phyloP scores from a whole-genome alignment of 30 jellyfish, hydroid and myxozoan species.

The Pelagia noctiluca region DNA sequence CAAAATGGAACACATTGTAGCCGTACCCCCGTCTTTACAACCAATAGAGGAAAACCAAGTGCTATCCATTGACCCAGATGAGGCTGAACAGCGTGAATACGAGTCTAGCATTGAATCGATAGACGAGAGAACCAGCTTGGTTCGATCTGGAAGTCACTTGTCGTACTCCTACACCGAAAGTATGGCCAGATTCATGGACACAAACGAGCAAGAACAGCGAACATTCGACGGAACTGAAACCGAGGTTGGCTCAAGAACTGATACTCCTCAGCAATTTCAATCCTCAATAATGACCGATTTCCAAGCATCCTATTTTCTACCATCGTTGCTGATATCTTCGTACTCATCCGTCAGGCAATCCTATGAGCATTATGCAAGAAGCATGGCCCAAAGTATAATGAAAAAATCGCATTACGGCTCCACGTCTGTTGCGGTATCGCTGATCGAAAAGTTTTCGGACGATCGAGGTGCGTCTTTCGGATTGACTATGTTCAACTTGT shows the following conservation, averaged over 20 bases:
- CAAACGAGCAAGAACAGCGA: constrained; percentile 33
- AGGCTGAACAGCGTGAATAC: constrained; percentile 14
- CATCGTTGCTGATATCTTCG: constrained; percentile 55
- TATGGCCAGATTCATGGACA: constrained; percentile 30
- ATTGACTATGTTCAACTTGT: constrained; percentile 68
- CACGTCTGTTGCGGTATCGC: constrained; percentile 38
- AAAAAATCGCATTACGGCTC: constrained; percentile 38
- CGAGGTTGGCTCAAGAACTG: background rate
- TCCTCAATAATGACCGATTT: constrained; percentile 62
- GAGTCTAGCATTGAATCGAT: background rate
- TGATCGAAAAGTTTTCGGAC: constrained; percentile 75
- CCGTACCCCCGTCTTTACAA: constrained; percentile 27
- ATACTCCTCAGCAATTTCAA: background rate
- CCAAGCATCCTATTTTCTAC: constrained; percentile 74
- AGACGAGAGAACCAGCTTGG: constrained; percentile 60
- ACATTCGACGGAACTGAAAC: background rate
- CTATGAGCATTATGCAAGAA: constrained; percentile 34
- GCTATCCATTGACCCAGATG: background rate
- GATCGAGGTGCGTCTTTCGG: constrained; percentile 86
- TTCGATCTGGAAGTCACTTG: constrained; percentile 47
- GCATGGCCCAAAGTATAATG: constrained; percentile 56
- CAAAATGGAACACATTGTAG: constrained; percentile 31
- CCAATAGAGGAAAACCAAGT: constrained; percentile 35
- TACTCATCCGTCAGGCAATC: constrained; percentile 55
- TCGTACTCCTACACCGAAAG: constrained; percentile 67